Base-by-base conservation (phyloP, 2,888 invertebrate genomes). In the Acanthacorydalis orientalis region DNA sequence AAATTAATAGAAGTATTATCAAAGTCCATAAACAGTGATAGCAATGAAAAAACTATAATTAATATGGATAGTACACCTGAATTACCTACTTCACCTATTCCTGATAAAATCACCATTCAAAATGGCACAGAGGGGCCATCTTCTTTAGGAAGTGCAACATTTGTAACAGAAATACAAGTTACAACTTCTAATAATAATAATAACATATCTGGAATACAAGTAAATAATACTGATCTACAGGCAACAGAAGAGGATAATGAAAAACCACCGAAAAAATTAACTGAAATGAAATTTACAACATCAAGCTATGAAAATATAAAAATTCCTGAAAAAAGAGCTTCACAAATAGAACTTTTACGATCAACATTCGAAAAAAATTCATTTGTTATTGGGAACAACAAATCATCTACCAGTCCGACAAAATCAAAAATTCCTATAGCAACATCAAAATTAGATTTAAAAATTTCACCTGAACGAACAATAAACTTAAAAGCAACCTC, bases 81-180 rank as follows among this genome's bases (percentile, higher is more conserved):
- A 44, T 52, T 59, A 14, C 60, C 59, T 12, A 60, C 57, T 10
- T 60, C 58, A 6, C 59, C 58, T 4, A 53, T 58, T 43, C 59
- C 59, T 35, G 46, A 35, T 44, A 33, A 7, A 37, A 35, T 14
- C 41, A 10, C 31, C 44, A 1, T 41, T 44, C 11, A 40, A 15
- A 42, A 49, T 32, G 41, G 39, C 41, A 38, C 51, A 2, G 52
- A 55, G 9, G 51, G 32, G 52, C 56, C 52, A 49, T 56, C 42
- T 51, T 54, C 58, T 33, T 55, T 56, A 4, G 58, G 60, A 14
- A 59, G 63, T 0, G 64, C 66, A 10, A 64, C 64, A 34, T 61
- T 72, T 57, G 72, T 83, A 33, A 83, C 82, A 38, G 83, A 83
- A 65, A 83, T 83, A 49, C 79, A 82, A 64, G 82, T 83, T 0